Evolutionary conservation across 2,113 vertebrate genomes (phyloP), one percentile per base, ranked within the genome.

Genomic region (rat (Rattus norvegicus)): DNA sequence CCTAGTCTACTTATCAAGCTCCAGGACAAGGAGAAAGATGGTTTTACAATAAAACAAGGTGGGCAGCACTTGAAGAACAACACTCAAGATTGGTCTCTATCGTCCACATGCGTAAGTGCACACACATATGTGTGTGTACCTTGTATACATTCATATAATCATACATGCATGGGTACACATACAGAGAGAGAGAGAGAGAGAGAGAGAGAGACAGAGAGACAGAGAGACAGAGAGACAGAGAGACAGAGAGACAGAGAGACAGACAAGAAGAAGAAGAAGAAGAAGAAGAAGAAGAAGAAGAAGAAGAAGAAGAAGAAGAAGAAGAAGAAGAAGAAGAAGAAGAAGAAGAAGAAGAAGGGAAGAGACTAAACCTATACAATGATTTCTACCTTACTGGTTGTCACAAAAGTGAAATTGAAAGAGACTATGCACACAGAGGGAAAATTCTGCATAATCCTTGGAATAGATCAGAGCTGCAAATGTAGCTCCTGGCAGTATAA

Each of bases 331-430:
- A 43, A 54, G 52, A 73, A 5, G 16, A 43, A 73, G 19, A 14
- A 39, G 26, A 56, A 9, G 59, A 24, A 26, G 3, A n/a, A 63
- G 16, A 13, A 63, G 30, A 16, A 30, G 47, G 30, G 13, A 12
- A 16, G 28, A 39, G 20, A 20, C 26, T 56, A 75, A 89, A 20
- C 72, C 69, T 59, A 19, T 75, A 39, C 54, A 36, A 73, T 39
- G 90, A 84, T 70, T 79, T 43, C 93, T 79, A 69, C 54, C 20
- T 92, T 69, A 70, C 0, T 65, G 54, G 19, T 79, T 92, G 59
- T 69, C 43, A 16, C 54, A 69, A 95, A 54, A 70, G 52, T 33
- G 33, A 93, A 95, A 95, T 28, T 88, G 77, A 95, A 90, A 20
- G 65, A 90, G 77, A 76, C 80, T 76, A 24, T 52, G 26, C 59